These are phyloP conservation scores for Plectrocnemia conspersa DNA, from an alignment of 1,140 invertebrate species.

Conservation along the genomic window DNA sequence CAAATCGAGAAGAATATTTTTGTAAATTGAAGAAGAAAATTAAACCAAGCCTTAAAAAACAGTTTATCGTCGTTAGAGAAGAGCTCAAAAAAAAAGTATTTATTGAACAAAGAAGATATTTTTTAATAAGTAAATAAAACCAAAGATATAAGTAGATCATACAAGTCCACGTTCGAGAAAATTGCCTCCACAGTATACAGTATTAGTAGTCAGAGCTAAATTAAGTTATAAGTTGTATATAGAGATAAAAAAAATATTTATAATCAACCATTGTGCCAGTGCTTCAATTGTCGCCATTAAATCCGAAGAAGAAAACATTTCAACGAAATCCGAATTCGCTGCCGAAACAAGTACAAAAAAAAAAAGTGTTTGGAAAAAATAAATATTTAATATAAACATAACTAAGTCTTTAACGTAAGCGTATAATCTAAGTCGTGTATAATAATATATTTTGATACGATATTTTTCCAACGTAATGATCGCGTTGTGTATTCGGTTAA, in stretches of 20 bases:
- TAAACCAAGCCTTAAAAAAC: constrained; percentile 29
- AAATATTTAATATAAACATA: constrained; percentile 1
- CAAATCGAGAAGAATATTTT: constrained; percentile 27
- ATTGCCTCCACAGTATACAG: constrained; percentile 33
- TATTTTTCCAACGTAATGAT: constrained; percentile 1
- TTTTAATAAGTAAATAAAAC: constrained; percentile 35
- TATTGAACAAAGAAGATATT: constrained; percentile 25
- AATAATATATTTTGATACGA: constrained; percentile 28
- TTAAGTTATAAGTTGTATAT: constrained; percentile 13
- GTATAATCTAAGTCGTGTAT: background rate
- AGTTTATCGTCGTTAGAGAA: constrained; percentile 26
- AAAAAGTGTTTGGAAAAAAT: too few relatives aligned
- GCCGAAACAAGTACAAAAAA: constrained; percentile 6
- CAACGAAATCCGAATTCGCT: constrained; percentile 2
- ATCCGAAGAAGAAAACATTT: constrained; percentile 4
- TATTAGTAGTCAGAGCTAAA: constrained; percentile 24
- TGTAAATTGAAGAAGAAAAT: constrained; percentile 20
- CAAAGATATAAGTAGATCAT: constrained; percentile 29
- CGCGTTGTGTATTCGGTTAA: background rate
- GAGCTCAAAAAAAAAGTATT: constrained; percentile 34
- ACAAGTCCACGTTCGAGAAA: constrained; percentile 26
- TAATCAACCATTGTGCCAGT: constrained; percentile 31
- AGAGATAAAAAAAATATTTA: constrained; percentile 10
- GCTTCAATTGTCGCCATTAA: constrained; percentile 6
- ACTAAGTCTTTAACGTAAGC: background rate